Conservation (phyloP, 2,113 vertebrate genomes). For the Etia nguti region DNA sequence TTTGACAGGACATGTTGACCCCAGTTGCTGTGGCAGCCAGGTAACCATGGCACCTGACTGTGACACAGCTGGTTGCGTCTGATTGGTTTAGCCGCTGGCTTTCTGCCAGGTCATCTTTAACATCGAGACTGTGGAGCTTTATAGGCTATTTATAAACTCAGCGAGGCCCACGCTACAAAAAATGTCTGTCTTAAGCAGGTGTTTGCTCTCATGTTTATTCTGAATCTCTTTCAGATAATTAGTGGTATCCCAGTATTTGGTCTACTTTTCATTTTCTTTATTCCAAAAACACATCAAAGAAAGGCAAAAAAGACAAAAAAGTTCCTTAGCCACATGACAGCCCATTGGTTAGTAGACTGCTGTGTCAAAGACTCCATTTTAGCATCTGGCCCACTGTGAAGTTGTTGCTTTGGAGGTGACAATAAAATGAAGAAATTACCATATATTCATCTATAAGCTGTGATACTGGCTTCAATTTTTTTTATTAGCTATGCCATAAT, state of each 20-base stretch:
- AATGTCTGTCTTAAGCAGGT: background rate
- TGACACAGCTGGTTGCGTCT: constrained; percentile 46
- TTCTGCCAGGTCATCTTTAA: constrained; percentile 55
- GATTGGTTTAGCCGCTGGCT: constrained; percentile 42
- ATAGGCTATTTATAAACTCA: constrained; percentile 28
- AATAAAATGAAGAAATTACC: background rate
- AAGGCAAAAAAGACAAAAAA: too few relatives aligned
- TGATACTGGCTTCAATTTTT: too few relatives aligned
- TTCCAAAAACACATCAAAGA: too few relatives aligned
- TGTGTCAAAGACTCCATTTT: too few relatives aligned
- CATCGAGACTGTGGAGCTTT: constrained; percentile 13
- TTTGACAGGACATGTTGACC: constrained; percentile 47
- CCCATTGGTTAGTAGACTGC: too few relatives aligned
- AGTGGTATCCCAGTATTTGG: background rate
- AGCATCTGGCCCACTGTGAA: background rate
- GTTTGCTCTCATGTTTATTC: background rate
- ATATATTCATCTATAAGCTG: too few relatives aligned
- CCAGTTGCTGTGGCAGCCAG: constrained; percentile 53
- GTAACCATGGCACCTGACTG: constrained; percentile 58
- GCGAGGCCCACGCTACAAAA: background rate
- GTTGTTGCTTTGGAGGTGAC: background rate
- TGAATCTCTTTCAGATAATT: background rate
- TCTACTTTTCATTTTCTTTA: background rate
- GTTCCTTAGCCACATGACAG: too few relatives aligned
- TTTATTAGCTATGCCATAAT: too few relatives aligned